Conservation (phyloP, 2,888 invertebrate species). For the Mycalesis mineus region DNA sequence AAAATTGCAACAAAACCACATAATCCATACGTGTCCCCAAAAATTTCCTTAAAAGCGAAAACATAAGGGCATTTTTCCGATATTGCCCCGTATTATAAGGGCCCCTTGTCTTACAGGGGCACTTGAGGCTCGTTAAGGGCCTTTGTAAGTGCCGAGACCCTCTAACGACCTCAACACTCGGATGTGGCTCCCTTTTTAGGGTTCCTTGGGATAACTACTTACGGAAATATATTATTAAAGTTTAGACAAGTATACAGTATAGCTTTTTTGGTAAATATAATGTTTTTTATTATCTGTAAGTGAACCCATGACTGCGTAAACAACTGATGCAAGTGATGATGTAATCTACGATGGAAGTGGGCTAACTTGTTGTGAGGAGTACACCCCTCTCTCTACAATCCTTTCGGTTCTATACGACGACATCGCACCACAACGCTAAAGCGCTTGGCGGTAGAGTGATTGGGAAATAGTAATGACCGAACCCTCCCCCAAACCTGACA, state of each 20-base stretch:
- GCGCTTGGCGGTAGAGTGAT: too few relatives aligned
- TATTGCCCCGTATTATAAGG: conserved; percentile 14
- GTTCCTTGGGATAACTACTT: conserved; percentile 29
- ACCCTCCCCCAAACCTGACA: too few relatives aligned
- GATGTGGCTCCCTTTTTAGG: conserved; percentile 23
- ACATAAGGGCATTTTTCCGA: conserved; percentile 12
- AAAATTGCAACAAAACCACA: background rate
- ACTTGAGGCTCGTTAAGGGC: conserved; percentile 27
- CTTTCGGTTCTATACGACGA: too few relatives aligned
- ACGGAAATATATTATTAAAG: background rate
- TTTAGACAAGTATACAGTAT: background rate
- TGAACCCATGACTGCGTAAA: too few relatives aligned
- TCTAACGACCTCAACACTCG: conserved; percentile 31
- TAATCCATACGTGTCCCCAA: background rate
- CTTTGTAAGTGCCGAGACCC: conserved; percentile 25
- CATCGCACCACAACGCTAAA: too few relatives aligned
- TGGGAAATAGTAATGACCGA: too few relatives aligned
- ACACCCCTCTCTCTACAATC: too few relatives aligned
- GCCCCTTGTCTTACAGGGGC: conserved; percentile 24
- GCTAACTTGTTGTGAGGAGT: too few relatives aligned
- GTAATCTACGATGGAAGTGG: too few relatives aligned
- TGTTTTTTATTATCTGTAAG: too few relatives aligned
- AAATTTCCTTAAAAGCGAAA: conserved; percentile 2
- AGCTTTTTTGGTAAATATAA: too few relatives aligned
- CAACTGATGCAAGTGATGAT: too few relatives aligned